phyloP scores from a whole-genome alignment of 2,797 vertebrate species.

The Cichlasoma orientale region DNA sequence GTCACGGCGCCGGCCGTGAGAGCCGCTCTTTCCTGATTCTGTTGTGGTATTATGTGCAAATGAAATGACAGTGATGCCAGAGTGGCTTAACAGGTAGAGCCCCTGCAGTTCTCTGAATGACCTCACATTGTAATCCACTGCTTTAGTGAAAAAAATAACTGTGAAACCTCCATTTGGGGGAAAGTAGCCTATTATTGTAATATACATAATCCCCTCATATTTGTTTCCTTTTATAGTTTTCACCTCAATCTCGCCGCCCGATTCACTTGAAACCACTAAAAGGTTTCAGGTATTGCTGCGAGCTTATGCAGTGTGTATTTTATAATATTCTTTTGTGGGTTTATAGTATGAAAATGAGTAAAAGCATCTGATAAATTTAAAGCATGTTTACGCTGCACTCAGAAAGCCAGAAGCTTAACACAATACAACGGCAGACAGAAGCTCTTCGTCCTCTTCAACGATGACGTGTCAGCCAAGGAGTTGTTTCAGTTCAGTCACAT shows the following conservation, averaged over 20 bases:
- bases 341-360: not conserved
- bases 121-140: slow-evolving; percentile 19
- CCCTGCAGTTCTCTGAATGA: slow-evolving; percentile 33
- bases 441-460: too few species aligned
- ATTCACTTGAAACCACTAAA: not conserved
- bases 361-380: not conserved
- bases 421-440: too few species aligned
- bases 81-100: slow-evolving; percentile 46
- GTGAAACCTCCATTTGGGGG: not conserved
- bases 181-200: slow-evolving; percentile 18
- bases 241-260: not conserved
- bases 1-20: not conserved
- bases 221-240: slow-evolving; percentile 14
- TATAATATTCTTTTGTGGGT: not conserved
- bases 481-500: too few species aligned
- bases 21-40: slow-evolving; percentile 13
- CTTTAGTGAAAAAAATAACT: slow-evolving; percentile 9
- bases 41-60: slow-evolving; percentile 40
- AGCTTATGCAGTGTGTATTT: not conserved
- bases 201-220: slow-evolving; percentile 29
- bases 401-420: too few species aligned
- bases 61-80: slow-evolving; percentile 35
- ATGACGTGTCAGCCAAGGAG: too few species aligned
- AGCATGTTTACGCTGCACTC: not conserved
- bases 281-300: not conserved